These are phyloP conservation scores for Heliconius ismenius DNA, from an alignment of 2,888 invertebrate species.

Conservation along the genomic window DNA sequence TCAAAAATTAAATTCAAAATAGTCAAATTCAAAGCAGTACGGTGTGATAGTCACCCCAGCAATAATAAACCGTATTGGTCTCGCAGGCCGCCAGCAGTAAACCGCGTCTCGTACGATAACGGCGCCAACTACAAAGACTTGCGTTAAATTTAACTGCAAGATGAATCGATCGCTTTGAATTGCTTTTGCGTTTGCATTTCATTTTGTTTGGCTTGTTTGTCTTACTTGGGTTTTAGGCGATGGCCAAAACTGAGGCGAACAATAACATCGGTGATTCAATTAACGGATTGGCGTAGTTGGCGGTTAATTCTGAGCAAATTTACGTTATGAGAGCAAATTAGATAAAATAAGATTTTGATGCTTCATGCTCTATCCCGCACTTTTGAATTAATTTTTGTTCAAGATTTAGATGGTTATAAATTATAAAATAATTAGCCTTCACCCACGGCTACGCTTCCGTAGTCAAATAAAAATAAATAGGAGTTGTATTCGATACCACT, in stretches of 20 bases:
- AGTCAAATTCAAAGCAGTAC: not conserved
- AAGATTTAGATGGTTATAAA: too few species aligned
- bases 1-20: not conserved
- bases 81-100: constrained; percentile 23
- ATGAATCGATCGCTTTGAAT: constrained; percentile 35
- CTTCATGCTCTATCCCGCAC: too few species aligned
- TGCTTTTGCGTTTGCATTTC: constrained; percentile 28
- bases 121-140: constrained; percentile 37
- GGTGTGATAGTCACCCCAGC: constrained; percentile 1
- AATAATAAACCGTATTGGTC: constrained; percentile 34
- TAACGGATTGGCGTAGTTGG: not conserved
- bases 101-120: constrained; percentile 39
- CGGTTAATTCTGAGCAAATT: not conserved
- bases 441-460: too few species aligned
- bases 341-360: too few species aligned
- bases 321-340: not conserved
- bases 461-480: too few species aligned
- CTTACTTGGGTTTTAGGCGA: constrained; percentile 22
- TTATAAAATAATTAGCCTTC: too few species aligned
- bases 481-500: too few species aligned
- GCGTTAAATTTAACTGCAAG: constrained; percentile 36
- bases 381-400: too few species aligned
- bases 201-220: constrained; percentile 16
- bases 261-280: constrained; percentile 17
- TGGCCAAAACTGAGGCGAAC: constrained; percentile 16